Percentiles rank a stretch among this genome's conserved stretches.
phyloP scores from a whole-genome alignment of 2,113 vertebrate genomes.

The Struthio camelus region DNA sequence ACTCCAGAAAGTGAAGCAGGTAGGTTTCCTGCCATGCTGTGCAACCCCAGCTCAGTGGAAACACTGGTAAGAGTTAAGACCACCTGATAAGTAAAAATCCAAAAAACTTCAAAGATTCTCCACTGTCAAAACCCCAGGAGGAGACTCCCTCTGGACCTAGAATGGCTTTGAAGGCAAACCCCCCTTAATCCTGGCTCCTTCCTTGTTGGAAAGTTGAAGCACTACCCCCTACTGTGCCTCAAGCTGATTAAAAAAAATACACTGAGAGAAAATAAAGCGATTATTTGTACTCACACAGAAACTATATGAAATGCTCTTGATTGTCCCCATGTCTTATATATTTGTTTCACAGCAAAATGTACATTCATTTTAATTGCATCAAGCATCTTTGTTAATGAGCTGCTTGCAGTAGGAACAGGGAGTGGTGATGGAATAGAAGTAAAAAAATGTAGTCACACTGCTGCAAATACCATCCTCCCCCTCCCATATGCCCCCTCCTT shows the following conservation, averaged over 20 bases:
- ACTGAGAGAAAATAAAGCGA: constrained; percentile 35
- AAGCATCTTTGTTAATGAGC: neutral
- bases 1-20: constrained; percentile 58
- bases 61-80: constrained; percentile 64
- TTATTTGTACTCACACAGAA: constrained; percentile 56
- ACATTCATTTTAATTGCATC: neutral
- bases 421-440: neutral
- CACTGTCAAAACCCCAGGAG: constrained; percentile 68
- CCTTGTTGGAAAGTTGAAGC: constrained; percentile 35
- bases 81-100: constrained; percentile 79
- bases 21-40: constrained; percentile 38
- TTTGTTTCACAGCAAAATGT: neutral
- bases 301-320: neutral
- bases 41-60: constrained; percentile 58
- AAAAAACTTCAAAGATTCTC: constrained; percentile 79
- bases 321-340: neutral
- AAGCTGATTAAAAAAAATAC: constrained; percentile 52
- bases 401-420: neutral
- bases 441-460: fast-evolving
- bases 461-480: neutral
- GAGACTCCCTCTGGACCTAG: constrained; percentile 64
- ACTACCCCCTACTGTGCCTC: constrained; percentile 44
- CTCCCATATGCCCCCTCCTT: neutral
- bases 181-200: constrained; percentile 26
- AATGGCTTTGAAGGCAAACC: constrained; percentile 72